Evolutionary conservation across 2,113 vertebrate genomes (phyloP).

Genomic region (Phalacrocorax carbo): DNA sequence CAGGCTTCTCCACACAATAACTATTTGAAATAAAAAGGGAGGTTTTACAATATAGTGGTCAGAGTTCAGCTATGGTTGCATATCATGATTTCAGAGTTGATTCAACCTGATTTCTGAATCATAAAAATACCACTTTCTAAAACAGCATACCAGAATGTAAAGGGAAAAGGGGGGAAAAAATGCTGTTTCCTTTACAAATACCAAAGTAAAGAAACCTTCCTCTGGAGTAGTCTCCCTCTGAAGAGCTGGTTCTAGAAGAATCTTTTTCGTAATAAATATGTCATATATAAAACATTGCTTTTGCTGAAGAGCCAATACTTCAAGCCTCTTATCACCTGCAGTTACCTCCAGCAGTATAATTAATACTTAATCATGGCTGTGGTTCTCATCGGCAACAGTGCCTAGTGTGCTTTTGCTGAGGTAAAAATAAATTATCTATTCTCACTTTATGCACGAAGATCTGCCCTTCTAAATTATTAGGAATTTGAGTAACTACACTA

Average conservation of each 20-base stretch:
- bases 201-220: background rate
- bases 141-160: background rate
- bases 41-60: background rate
- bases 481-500: background rate
- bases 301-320: background rate
- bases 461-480: background rate
- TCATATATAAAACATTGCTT: background rate
- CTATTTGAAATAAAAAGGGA: background rate
- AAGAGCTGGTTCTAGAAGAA: background rate
- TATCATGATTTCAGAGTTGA: rapidly evolving
- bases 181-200: background rate
- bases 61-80: background rate
- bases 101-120: background rate
- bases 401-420: background rate
- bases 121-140: background rate
- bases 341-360: background rate
- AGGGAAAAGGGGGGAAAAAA: background rate
- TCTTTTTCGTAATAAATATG: background rate
- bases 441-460: background rate
- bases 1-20: background rate
- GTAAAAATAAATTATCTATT: background rate
- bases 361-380: background rate
- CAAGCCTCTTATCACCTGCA: background rate
- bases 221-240: background rate
- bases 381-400: background rate